phyloP scores from a whole-genome alignment of 2,888 invertebrate species.

The Alsophila aescularia region DNA sequence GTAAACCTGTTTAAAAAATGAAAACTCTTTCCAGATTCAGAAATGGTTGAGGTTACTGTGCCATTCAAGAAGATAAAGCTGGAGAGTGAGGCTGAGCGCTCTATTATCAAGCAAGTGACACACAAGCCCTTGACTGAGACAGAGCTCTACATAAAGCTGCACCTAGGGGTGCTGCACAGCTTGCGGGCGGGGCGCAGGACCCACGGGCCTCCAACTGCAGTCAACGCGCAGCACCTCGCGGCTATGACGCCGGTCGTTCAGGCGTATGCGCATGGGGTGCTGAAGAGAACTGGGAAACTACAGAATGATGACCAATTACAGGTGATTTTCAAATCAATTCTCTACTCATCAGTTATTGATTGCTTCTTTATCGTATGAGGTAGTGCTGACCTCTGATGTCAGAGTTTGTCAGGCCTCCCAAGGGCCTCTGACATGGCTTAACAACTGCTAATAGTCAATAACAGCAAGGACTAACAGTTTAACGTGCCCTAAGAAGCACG shows the following conservation, averaged over 20 bases:
- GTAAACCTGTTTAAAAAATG: not conserved
- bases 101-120: constrained; percentile 53
- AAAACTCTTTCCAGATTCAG: constrained; percentile 58
- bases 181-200: constrained; percentile 81
- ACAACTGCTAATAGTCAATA: constrained; percentile 19
- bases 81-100: constrained; percentile 57
- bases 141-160: constrained; percentile 86
- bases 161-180: constrained; percentile 87
- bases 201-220: constrained; percentile 83
- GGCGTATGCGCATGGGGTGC: constrained; percentile 64
- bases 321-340: constrained; percentile 45
- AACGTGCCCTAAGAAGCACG: too few species aligned
- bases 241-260: constrained; percentile 77
- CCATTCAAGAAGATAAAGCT: constrained; percentile 74
- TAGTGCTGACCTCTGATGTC: too few species aligned
- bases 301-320: constrained; percentile 69
- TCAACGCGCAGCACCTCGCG: constrained; percentile 86
- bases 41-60: constrained; percentile 62
- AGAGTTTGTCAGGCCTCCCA: too few species aligned
- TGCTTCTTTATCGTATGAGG: too few species aligned
- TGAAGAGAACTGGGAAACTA: constrained; percentile 63
- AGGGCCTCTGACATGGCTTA: too few species aligned
- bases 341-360: not conserved
- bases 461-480: too few species aligned
- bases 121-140: constrained; percentile 55